These are phyloP conservation scores for Oceanodroma tethys DNA, from an alignment of 2,113 vertebrate species.

Conservation along the genomic window DNA sequence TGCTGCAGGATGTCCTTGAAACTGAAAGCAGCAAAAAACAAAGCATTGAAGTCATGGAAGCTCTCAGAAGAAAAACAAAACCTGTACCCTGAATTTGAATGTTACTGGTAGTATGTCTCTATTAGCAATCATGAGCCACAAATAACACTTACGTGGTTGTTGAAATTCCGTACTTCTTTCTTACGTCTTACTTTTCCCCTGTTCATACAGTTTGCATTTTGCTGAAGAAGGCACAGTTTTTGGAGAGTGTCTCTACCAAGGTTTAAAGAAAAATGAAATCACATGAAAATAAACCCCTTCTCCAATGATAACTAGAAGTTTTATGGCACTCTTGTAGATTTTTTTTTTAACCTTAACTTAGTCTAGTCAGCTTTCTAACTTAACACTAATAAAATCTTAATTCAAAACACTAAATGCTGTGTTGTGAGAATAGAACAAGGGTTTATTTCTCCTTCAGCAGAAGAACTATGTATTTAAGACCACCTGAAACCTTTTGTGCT, in stretches of 20 bases:
- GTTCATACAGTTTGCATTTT: not conserved
- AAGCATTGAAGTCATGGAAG: not conserved
- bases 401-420: slow-evolving; percentile 55
- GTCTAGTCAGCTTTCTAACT: not conserved
- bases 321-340: not conserved
- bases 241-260: not conserved
- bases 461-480: not conserved
- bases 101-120: not conserved
- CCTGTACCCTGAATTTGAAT: not conserved
- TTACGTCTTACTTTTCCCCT: not conserved
- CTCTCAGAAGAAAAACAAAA: not conserved
- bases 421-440: not conserved
- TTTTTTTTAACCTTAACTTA: not conserved
- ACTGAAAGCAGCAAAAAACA: not conserved
- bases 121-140: not conserved
- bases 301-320: not conserved
- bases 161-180: not conserved
- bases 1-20: not conserved
- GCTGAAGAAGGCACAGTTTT: not conserved
- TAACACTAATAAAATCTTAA: not conserved
- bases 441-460: slow-evolving; percentile 9
- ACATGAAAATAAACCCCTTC: not conserved
- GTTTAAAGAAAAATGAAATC: not conserved
- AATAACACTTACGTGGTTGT: not conserved
- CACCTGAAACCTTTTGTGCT: not conserved